These are phyloP conservation scores for Pyrgilauda ruficollis DNA, from an alignment of 2,113 vertebrate genomes.

Conservation along the genomic window DNA sequence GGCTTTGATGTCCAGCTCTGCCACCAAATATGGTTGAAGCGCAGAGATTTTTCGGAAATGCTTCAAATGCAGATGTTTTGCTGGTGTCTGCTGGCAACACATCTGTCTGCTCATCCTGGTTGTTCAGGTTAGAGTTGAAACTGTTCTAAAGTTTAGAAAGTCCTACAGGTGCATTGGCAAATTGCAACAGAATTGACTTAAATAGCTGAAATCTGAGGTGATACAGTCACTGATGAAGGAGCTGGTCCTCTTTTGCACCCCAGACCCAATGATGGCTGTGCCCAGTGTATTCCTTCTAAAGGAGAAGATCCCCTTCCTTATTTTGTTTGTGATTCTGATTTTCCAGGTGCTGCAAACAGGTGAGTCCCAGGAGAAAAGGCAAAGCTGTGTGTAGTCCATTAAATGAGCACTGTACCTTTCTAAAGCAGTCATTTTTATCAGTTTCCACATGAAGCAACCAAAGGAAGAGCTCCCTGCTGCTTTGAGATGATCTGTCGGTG, in stretches of 20 bases:
- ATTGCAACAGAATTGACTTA: not conserved
- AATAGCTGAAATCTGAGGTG: not conserved
- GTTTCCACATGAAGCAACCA: not conserved
- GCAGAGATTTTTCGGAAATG: not conserved
- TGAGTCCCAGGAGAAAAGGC: not conserved
- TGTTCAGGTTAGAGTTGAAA: not conserved
- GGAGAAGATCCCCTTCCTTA: not conserved
- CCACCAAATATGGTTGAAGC: not conserved
- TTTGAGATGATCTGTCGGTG: not conserved
- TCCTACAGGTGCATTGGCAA: not conserved
- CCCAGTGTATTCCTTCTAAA: not conserved
- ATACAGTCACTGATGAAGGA: not conserved
- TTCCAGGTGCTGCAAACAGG: not conserved
- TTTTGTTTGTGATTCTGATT: not conserved
- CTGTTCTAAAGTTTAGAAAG: not conserved
- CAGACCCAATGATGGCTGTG: not conserved
- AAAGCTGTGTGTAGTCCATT: not conserved
- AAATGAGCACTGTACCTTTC: not conserved
- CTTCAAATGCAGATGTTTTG: not conserved
- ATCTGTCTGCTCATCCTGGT: not conserved
- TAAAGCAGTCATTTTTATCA: not conserved
- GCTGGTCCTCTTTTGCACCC: not conserved
- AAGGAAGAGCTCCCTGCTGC: not conserved
- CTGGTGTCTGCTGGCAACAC: not conserved
- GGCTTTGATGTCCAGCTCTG: conserved; percentile 26